These are phyloP conservation scores for Pogonus chalceus DNA, from an alignment of 1,140 invertebrate genomes.

Conservation along the genomic window DNA sequence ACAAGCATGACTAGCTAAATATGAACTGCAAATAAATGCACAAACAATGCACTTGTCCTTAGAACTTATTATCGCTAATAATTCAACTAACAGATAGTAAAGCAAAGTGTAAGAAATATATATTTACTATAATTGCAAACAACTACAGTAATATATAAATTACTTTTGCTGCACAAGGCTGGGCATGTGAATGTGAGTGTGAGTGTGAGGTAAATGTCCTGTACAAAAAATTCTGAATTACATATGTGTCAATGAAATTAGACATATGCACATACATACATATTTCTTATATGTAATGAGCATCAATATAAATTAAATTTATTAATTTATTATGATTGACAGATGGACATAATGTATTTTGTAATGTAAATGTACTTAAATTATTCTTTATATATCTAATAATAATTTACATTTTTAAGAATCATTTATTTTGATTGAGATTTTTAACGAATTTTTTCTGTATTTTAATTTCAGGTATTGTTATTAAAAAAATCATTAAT, in stretches of 20 bases:
- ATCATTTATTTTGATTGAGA: not conserved
- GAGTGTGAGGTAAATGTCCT: not conserved
- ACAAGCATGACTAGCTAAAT: not conserved
- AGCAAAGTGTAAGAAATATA: too few relatives aligned
- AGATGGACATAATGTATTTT: not conserved
- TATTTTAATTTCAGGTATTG: too few relatives aligned
- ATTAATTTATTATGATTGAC: too few relatives aligned
- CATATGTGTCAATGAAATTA: not conserved
- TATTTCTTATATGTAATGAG: too few relatives aligned
- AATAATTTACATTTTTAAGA: not conserved
- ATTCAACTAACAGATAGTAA: not conserved
- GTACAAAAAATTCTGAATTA: not conserved
- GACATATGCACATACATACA: not conserved
- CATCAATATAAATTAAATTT: too few relatives aligned
- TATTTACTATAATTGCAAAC: too few relatives aligned
- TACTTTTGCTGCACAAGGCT: too few relatives aligned
- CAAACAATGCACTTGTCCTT: not conserved
- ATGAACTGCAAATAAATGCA: not conserved
- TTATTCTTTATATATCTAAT: not conserved
- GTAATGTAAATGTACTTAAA: not conserved
- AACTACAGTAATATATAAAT: too few relatives aligned
- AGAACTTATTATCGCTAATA: not conserved
- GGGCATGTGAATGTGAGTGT: too few relatives aligned
- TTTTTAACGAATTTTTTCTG: not conserved
- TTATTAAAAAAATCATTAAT: too few relatives aligned